These are phyloP conservation scores for Chondrosia reniformis DNA, from an alignment of 37 sponge, comb jelly and placozoan species.

Conservation along the genomic window DNA sequence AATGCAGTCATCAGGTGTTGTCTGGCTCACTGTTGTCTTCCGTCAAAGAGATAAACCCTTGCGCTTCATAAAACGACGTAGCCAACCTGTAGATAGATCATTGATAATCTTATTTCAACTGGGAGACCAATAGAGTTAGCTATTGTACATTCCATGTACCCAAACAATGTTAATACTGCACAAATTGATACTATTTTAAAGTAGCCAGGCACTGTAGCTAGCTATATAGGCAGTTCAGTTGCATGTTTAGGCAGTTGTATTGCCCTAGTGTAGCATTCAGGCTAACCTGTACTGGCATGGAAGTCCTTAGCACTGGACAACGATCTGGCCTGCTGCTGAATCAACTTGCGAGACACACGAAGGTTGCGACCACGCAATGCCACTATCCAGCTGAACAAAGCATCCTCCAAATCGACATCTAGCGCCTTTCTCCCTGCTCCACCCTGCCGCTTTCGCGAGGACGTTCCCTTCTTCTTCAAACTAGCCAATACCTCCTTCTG, in stretches of 20 bases:
- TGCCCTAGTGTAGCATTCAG: neutral
- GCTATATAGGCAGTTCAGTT: neutral
- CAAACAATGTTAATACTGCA: too few species aligned
- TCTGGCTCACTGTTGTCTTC: slow-evolving; percentile 33
- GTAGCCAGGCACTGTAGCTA: too few species aligned
- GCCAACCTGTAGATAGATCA: slow-evolving; percentile 8
- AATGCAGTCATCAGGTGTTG: slow-evolving; percentile 16
- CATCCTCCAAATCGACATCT: slow-evolving; percentile 30
- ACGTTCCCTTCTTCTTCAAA: neutral
- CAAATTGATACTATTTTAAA: too few species aligned
- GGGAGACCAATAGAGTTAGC: neutral
- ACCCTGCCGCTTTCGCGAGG: neutral
- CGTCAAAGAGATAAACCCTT: slow-evolving; percentile 28
- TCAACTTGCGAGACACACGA: slow-evolving; percentile 14
- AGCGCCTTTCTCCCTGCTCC: slow-evolving; percentile 28
- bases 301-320: neutral
- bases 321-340: slow-evolving; percentile 1
- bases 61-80: slow-evolving; percentile 3
- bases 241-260: neutral
- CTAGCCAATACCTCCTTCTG: neutral
- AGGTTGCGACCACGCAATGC: neutral
- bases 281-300: slow-evolving; percentile 30
- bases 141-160: neutral
- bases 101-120: neutral
- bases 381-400: slow-evolving; percentile 8